phyloP scores from a whole-genome alignment of 2,113 vertebrate genomes.

The Tringa solitaria region DNA sequence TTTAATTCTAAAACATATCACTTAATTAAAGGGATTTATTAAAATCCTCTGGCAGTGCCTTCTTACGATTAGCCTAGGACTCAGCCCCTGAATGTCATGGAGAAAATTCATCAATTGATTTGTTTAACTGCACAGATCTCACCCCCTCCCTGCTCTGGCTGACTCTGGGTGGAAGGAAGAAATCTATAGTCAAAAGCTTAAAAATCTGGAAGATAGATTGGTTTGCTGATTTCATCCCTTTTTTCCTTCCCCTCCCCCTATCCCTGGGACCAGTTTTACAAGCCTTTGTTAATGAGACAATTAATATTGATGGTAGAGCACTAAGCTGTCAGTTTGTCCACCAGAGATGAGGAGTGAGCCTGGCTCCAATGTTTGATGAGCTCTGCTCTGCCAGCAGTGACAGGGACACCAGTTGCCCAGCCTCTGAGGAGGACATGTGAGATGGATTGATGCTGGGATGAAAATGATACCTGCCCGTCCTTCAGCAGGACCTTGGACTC shows the following conservation, averaged over 20 bases:
- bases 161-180: not conserved
- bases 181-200: not conserved
- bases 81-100: constrained; percentile 12
- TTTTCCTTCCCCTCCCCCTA: not conserved
- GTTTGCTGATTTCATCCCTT: not conserved
- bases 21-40: constrained; percentile 70
- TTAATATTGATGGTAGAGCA: constrained; percentile 38
- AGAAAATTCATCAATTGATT: constrained; percentile 17
- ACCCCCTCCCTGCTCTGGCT: not conserved
- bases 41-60: constrained; percentile 27
- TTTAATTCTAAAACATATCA: constrained; percentile 60
- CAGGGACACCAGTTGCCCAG: not conserved
- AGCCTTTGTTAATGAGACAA: not conserved
- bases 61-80: not conserved
- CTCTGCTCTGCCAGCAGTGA: not conserved
- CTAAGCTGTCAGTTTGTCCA: not conserved
- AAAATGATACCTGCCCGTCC: not conserved
- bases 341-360: not conserved
- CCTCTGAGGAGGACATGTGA: fast-evolving
- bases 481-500: fast-evolving
- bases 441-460: not conserved
- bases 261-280: not conserved
- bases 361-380: not conserved
- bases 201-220: not conserved
- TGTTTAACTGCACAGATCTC: not conserved